phyloP scores from a whole-genome alignment of 2,113 vertebrate genomes.

The Haemorhous mexicanus region DNA sequence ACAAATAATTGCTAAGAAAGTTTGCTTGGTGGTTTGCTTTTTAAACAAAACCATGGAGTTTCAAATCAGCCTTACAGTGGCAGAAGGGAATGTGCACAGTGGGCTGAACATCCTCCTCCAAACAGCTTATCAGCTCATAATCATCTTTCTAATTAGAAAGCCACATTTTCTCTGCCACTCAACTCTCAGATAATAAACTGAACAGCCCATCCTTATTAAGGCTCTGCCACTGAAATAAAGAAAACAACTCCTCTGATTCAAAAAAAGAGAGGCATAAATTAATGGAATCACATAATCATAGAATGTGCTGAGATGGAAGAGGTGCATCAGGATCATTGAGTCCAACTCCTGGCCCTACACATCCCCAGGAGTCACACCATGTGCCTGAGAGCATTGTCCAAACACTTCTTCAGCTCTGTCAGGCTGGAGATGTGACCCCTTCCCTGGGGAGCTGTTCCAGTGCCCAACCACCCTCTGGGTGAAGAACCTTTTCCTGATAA shows the following conservation, averaged over 20 bases:
- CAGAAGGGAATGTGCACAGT: not conserved
- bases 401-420: not conserved
- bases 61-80: not conserved
- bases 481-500: not conserved
- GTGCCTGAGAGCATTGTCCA: not conserved
- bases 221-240: not conserved
- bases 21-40: not conserved
- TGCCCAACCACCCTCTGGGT: not conserved
- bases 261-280: not conserved
- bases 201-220: not conserved
- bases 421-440: not conserved
- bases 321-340: accelerated
- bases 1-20: not conserved
- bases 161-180: not conserved
- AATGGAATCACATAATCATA: not conserved
- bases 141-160: not conserved
- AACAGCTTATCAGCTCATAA: not conserved
- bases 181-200: not conserved
- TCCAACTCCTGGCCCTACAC: not conserved
- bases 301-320: not conserved
- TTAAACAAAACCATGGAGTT: not conserved
- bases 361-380: not conserved
- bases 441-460: not conserved
- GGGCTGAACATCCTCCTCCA: not conserved
- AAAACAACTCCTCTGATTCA: not conserved